A percentile compares a stretch with the other conserved stretches of the same genome.
Conservation (phyloP, 1,140 invertebrate species). For the Hylyphantes graminicola region DNA sequence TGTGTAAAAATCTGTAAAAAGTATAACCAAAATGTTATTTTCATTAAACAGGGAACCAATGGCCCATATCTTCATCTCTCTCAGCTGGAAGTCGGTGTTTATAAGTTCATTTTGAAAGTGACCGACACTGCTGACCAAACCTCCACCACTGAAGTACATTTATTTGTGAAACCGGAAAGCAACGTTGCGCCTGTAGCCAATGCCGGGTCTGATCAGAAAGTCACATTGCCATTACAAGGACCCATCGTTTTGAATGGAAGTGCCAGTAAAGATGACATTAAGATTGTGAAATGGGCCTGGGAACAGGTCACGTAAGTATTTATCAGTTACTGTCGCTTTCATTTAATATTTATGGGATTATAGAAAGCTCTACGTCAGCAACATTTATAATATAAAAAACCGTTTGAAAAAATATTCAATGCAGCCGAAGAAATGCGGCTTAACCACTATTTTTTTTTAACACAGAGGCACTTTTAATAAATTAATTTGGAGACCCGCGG, state of each 20-base stretch:
- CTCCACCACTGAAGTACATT: constrained; percentile 86
- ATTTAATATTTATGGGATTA: neutral
- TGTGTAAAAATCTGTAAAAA: neutral
- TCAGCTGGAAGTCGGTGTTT: constrained; percentile 92
- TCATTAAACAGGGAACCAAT: constrained; percentile 72
- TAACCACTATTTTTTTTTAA: too few relatives aligned
- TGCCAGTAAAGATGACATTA: constrained; percentile 85
- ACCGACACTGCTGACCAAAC: constrained; percentile 89
- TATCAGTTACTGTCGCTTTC: neutral
- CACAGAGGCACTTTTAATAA: neutral
- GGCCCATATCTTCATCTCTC: constrained; percentile 88
- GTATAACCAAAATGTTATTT: neutral
- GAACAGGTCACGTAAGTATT: constrained; percentile 75
- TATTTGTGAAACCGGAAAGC: constrained; percentile 91
- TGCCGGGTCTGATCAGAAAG: constrained; percentile 72
- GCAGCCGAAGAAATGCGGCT: too few relatives aligned
- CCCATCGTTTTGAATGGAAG: constrained; percentile 82
- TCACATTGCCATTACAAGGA: constrained; percentile 80
- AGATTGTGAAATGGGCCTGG: constrained; percentile 86
- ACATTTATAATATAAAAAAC: too few relatives aligned
- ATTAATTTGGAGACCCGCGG: neutral
- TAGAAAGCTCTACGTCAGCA: too few relatives aligned
- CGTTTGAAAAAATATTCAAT: too few relatives aligned
- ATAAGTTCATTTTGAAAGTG: constrained; percentile 92
- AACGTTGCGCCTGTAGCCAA: constrained; percentile 78